Evolutionary conservation across 2,888 invertebrate species (phyloP).

Genomic region (Helleia helle): DNA sequence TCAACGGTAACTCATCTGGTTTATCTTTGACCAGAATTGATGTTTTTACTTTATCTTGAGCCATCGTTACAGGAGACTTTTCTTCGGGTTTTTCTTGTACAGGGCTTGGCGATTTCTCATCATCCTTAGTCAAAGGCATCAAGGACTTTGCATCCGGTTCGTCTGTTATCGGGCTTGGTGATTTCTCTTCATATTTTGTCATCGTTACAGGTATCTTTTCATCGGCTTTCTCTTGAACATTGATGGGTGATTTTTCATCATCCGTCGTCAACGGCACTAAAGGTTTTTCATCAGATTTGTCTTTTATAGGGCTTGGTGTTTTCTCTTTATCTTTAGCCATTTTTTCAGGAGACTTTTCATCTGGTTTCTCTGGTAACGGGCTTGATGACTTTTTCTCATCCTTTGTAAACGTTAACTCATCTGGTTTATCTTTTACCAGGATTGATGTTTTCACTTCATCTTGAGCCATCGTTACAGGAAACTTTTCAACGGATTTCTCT

Average conservation of each 20-base stretch:
- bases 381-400: neutral
- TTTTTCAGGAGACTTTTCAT: no score
- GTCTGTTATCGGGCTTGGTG: constrained; percentile 6
- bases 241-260: neutral
- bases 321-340: no score
- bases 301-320: constrained; percentile 10
- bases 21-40: constrained; percentile 3
- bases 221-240: neutral
- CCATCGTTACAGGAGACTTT: neutral
- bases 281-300: neutral
- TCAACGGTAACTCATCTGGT: neutral
- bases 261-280: neutral
- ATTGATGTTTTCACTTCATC: no score
- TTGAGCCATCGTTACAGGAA: no score
- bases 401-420: no score
- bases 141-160: neutral
- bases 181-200: constrained; percentile 9
- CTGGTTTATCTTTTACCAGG: constrained; percentile 6
- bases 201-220: neutral
- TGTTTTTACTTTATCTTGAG: constrained; percentile 8
- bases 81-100: neutral
- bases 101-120: constrained; percentile 11
- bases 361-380: no score
- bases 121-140: neutral
- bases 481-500: no score